These are phyloP conservation scores for Cotesia chilonis DNA, from an alignment of 1,140 invertebrate species.

Conservation along the genomic window DNA sequence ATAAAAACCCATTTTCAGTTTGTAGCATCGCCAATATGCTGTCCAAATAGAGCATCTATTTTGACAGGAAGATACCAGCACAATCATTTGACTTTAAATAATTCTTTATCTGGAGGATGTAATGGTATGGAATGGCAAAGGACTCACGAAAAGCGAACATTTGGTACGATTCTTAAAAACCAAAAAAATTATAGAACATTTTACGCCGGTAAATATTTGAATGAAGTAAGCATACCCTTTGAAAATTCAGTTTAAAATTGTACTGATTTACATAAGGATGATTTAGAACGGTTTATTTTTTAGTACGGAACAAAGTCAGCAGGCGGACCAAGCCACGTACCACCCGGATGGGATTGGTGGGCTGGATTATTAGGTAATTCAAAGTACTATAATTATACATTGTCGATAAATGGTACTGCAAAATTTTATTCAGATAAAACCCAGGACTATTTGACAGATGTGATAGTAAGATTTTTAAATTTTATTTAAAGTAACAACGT, in stretches of 20 bases:
- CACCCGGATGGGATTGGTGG: conserved; percentile 85
- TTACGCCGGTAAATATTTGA: conserved; percentile 88
- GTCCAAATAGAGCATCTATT: conserved; percentile 87
- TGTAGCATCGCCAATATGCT: conserved; percentile 84
- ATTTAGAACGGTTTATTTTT: conserved; percentile 26
- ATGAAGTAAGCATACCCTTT: conserved; percentile 68
- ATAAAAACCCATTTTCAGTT: conserved; percentile 66
- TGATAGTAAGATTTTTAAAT: conserved; percentile 73
- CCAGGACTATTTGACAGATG: conserved; percentile 83
- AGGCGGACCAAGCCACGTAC: conserved; percentile 74
- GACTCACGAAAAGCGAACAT: conserved; percentile 71
- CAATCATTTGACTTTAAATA: conserved; percentile 82
- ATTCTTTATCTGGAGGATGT: conserved; percentile 81
- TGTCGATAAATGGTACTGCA: conserved; percentile 82
- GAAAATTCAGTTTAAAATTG: too few relatives aligned
- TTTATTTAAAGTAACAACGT: not conserved
- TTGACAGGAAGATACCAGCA: conserved; percentile 87
- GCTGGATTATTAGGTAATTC: conserved; percentile 85
- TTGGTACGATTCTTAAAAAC: conserved; percentile 73
- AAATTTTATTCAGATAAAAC: conserved; percentile 66
- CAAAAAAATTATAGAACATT: conserved; percentile 77
- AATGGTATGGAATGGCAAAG: conserved; percentile 74
- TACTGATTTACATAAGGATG: not conserved
- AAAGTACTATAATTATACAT: conserved; percentile 85
- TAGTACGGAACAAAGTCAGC: conserved; percentile 71